Base-by-base conservation (phyloP, 2,113 vertebrate species). In the Murina feae region DNA sequence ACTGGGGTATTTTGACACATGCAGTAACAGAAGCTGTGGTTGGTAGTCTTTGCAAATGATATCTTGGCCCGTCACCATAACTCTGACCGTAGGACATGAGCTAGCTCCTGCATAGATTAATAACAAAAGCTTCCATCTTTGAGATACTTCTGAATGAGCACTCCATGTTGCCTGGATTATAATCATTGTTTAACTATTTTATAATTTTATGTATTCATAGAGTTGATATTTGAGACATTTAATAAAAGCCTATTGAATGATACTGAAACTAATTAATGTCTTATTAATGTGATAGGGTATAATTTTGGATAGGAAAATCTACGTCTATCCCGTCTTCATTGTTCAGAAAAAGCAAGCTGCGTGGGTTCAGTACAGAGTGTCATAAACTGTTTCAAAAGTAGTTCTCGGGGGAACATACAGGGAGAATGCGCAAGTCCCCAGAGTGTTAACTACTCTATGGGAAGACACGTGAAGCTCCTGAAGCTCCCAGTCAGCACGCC, bases 1-100 rank as follows among this genome's bases (percentile, higher is more conserved):
- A 98, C 97, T 97, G 95, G 97, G 97, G 97, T 98, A 98, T 93
- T 98, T 98, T 98, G 98, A 99, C 97, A 98, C 97, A 96, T 97
- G 74, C 96, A 98, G 98, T 98, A 98, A 98, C 97, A 90, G 95
- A 98, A 97, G 96, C 96, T 98, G 98, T 97, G 95, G 97, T 98
- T 98, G 98, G 97, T 89, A 98, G 94, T 94, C 82, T 97, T 42
- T 95, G 97, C 98, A 98, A 99, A 96, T 98, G 98, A 98, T 97
- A 95, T 98, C 97, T 98, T 98, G 96, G 86, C 98, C 97, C 87
- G 32, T 97, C 95, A 98, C 92, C 92, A 97, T 96, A 97, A 96
- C 95, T 95, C 92, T 96, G 95, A 97, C 97, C 95, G 95, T 89
- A 97, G 90, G 96, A 98, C 98, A 97, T 92, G 95, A 98, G 97